Evolutionary conservation across 2,888 invertebrate genomes (phyloP), one percentile per base, ranked within the genome.

Genomic region (Caenorhabditis japonica): DNA sequence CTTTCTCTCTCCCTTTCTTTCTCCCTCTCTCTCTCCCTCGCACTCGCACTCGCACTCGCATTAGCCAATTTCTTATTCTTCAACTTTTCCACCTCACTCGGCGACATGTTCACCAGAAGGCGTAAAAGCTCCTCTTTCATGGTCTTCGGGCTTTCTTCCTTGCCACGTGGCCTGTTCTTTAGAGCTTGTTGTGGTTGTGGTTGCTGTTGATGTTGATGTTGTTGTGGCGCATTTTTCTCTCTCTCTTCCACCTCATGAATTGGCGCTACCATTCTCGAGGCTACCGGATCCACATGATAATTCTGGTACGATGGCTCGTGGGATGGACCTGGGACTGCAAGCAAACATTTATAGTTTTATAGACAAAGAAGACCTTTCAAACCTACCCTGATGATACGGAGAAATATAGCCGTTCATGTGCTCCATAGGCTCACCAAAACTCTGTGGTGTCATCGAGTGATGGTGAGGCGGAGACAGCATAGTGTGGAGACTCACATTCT

Each of bases 51-150:
- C n/a, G 34, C 19, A 8, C 27, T 12, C 5, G 44, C 13, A 10
- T 34, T 17, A 36, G n/a, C 51, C 2, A 43, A 27, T 12, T 53
- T 55, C 33, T 46, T 60, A 19, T 51, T 51, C 47, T 70, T 66
- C 49, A 69, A 21, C 36, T 36, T 64, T 13, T 66, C 79, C 12
- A 79, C 71, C n/a, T 73, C 79, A 30, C 60, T 55, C 5, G 79
- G 77, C 8, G 77, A 73, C 79, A 79, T 79, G 36, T 73, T 77
- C 38, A 74, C 77, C 46, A 79, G 39, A 41, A 79, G 23, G 17
- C 73, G 30, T 12, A 79, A 41, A 15, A 84, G 70, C 23, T 84
- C 83, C 41, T 82, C 82, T 59, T 84, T 83, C 17, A 79, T 83
- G 30, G 58, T 62, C 43, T 39, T 53, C 8, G 55, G 58, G n/a